These are phyloP conservation scores for Malachius bipustulatus DNA, from an alignment of 2,888 invertebrate genomes.

Conservation along the genomic window DNA sequence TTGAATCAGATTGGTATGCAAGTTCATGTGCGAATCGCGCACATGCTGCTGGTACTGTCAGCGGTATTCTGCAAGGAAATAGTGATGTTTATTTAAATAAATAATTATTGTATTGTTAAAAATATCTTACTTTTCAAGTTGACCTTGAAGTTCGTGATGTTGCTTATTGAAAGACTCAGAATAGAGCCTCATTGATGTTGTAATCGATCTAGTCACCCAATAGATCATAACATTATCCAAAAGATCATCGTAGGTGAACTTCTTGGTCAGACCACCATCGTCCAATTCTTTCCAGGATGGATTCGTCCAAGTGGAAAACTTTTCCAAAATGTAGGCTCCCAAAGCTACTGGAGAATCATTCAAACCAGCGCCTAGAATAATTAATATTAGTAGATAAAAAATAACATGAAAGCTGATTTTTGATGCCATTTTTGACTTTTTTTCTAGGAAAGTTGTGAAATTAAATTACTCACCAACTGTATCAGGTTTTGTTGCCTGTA, in stretches of 20 bases:
- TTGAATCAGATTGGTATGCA: conserved; percentile 43
- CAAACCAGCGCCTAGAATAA: conserved; percentile 49
- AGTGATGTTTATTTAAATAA: neutral
- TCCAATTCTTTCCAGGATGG: conserved; percentile 35
- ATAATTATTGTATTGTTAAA: neutral
- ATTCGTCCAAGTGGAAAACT: conserved; percentile 69
- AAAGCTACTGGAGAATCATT: conserved; percentile 72
- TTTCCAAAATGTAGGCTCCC: conserved; percentile 83
- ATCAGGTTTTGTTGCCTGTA: conserved; percentile 84
- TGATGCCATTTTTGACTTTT: too few species aligned
- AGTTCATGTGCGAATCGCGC: conserved; percentile 64
- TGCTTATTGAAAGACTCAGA: conserved; percentile 45
- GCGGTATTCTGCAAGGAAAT: conserved; percentile 44
- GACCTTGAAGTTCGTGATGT: too few species aligned
- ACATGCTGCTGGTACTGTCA: conserved; percentile 60
- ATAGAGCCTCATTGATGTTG: conserved; percentile 64
- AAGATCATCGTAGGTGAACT: conserved; percentile 56
- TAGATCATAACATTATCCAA: conserved; percentile 74
- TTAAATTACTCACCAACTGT: conserved; percentile 53
- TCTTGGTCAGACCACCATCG: conserved; percentile 55
- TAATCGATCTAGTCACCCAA: conserved; percentile 60
- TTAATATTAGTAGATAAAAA: too few species aligned
- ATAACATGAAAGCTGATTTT: too few species aligned
- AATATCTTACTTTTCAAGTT: neutral
- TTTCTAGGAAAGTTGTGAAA: too few species aligned